phyloP scores from a whole-genome alignment of 2,113 vertebrate species.

The Petrocephalus zakoni region DNA sequence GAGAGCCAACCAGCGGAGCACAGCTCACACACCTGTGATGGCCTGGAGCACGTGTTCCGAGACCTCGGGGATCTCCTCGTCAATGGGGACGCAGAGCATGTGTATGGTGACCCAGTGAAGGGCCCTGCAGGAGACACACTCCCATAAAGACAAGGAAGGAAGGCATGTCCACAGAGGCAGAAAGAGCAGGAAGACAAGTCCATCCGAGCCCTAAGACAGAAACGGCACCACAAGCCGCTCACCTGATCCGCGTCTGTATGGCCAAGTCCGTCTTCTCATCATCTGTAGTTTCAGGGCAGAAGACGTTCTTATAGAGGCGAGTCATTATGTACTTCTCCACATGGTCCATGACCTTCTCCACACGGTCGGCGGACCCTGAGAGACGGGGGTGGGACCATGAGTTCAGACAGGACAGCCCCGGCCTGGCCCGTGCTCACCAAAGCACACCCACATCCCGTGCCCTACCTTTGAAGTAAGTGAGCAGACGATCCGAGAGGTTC shows the following conservation, averaged over 20 bases:
- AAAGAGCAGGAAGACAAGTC: not conserved
- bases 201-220: not conserved
- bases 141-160: constrained; percentile 1
- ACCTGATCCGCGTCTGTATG: constrained; percentile 91
- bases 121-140: constrained; percentile 56
- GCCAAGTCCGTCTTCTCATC: constrained; percentile 92
- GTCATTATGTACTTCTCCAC: constrained; percentile 93
- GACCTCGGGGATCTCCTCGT: constrained; percentile 86
- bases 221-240: not conserved
- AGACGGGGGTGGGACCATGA: not conserved
- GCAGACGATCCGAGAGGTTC: constrained; percentile 80
- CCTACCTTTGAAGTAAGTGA: constrained; percentile 83
- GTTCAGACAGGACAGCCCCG: not conserved
- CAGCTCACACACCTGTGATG: constrained; percentile 74
- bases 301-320: constrained; percentile 85
- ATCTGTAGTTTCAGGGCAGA: constrained; percentile 91
- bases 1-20: not conserved
- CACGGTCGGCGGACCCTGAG: constrained; percentile 76
- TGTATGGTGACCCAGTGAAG: constrained; percentile 93
- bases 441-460: not conserved
- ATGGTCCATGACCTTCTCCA: constrained; percentile 87
- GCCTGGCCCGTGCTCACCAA: not conserved
- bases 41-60: constrained; percentile 93
- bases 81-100: constrained; percentile 91
- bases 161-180: not conserved